A percentile compares a stretch with the other conserved stretches of the same genome.
Conservation (phyloP, 2,888 invertebrate genomes). For the Gymnosoma rotundatum region DNA sequence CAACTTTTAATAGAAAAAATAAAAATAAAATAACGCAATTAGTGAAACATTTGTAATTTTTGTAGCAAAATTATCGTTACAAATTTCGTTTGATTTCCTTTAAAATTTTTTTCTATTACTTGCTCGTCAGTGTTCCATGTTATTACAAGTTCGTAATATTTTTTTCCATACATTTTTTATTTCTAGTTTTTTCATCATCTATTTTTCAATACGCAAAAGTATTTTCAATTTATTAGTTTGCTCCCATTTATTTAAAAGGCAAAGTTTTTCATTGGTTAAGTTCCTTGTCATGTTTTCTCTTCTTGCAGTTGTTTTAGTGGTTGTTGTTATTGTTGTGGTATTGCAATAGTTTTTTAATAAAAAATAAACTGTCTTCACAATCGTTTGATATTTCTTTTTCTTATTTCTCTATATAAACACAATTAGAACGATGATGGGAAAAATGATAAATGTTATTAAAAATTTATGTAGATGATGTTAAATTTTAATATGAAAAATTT, state of each 20-base stretch:
- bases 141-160: slow-evolving; percentile 56
- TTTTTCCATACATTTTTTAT: slow-evolving; percentile 27
- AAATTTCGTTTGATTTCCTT: slow-evolving; percentile 63
- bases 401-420: not conserved
- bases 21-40: slow-evolving; percentile 52
- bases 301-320: slow-evolving; percentile 3
- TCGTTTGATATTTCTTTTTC: not conserved
- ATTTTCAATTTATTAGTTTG: slow-evolving; percentile 70
- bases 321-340: slow-evolving; percentile 1
- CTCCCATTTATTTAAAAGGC: slow-evolving; percentile 64
- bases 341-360: slow-evolving; percentile 24
- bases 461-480: no score
- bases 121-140: slow-evolving; percentile 66
- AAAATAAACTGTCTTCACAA: slow-evolving; percentile 15
- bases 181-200: slow-evolving; percentile 1
- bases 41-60: slow-evolving; percentile 65
- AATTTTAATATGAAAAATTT: no score
- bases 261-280: slow-evolving; percentile 58
- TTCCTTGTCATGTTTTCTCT: not conserved
- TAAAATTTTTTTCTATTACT: slow-evolving; percentile 54
- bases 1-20: slow-evolving; percentile 35
- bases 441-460: no score
- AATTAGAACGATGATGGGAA: not conserved
- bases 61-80: slow-evolving; percentile 48
- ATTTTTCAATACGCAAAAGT: not conserved